phyloP scores from a whole-genome alignment of 2,888 invertebrate species.

The Euproctis similis region DNA sequence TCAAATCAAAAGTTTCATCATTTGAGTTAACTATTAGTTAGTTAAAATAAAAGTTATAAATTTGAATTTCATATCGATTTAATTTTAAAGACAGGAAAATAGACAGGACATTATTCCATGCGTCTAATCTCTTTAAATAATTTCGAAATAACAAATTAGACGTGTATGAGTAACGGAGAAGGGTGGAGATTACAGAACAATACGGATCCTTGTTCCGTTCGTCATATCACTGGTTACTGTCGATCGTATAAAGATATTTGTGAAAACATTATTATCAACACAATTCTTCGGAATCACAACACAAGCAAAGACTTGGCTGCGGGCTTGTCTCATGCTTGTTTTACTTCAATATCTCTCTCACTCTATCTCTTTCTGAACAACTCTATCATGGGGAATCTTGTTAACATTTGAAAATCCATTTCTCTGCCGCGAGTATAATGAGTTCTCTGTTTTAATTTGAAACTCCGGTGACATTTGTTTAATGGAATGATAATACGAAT shows the following conservation, averaged over 20 bases:
- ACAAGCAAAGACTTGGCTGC: slow-evolving; percentile 23
- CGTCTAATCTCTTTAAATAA: slow-evolving; percentile 2
- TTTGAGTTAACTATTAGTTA: too few species aligned
- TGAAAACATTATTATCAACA: slow-evolving; percentile 34
- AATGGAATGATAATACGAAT: slow-evolving; percentile 75
- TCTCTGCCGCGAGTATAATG: slow-evolving; percentile 69
- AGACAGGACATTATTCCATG: background rate
- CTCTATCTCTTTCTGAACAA: slow-evolving; percentile 67
- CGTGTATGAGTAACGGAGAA: slow-evolving; percentile 18
- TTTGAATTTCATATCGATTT: too few species aligned
- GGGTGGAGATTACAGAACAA: slow-evolving; percentile 38
- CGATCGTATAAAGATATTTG: slow-evolving; percentile 11
- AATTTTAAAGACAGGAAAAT: too few species aligned
- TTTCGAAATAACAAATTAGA: slow-evolving; percentile 7
- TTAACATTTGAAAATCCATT: slow-evolving; percentile 75
- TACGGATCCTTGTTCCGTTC: slow-evolving; percentile 24
- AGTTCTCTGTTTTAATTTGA: slow-evolving; percentile 73
- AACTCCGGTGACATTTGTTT: slow-evolving; percentile 74
- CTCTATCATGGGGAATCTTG: slow-evolving; percentile 72
- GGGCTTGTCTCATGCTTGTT: slow-evolving; percentile 47
- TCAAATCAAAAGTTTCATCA: too few species aligned
- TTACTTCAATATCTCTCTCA: slow-evolving; percentile 75
- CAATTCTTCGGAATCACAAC: slow-evolving; percentile 48
- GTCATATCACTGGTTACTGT: slow-evolving; percentile 21
- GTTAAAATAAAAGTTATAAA: too few species aligned